Evolutionary conservation across 2,888 invertebrate species (phyloP), one percentile per base, ranked within the genome.

Genomic region (Brenthis hecate): DNA sequence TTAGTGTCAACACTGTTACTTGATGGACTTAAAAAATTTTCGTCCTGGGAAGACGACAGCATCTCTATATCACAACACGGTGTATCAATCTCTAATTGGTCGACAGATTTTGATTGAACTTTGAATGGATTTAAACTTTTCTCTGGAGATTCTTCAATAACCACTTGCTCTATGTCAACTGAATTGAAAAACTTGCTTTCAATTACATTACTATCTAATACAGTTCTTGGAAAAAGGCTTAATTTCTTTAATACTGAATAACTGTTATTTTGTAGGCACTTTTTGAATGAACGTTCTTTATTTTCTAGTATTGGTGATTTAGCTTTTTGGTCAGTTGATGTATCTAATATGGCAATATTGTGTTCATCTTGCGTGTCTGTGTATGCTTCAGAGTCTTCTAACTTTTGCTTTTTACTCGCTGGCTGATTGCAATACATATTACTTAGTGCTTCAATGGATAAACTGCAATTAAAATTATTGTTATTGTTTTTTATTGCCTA

Each of bases 151-250:
- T 84, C 83, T 63, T 84, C 81, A 62, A 82, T 75, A 11, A 70
- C 76, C 47, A 80, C 74, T 56, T 67, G 58, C 47, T 56, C 50
- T 43, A 28, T 60, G 11, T 54, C 43, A 1, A 82, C 81, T 0
- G 81, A 68, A 68, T 81, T 81, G 76, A 95, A 95, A 80, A 94
- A 95, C 66, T 94, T 93, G 76, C 95, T 95, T 76, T 94, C 93
- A 4, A 95, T 92, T n/a, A 94, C 82, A 77, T 88, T 85, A 63
- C 84, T 80, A 65, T 86, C 86, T 65, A 92, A 72, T 1, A 89
- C 76, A 0, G 94, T 94, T 75, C 91, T 83, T 66, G 92, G 91
- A 71, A 94, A 94, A 73, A 87, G 88, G 75, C 94, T 94, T 2
- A 94, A 76, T 80, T 86, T 88, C 77, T 90, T 92, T 1, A 93